Base-by-base conservation (phyloP, 2,113 vertebrate species). In the Pongo pygmaeus region DNA sequence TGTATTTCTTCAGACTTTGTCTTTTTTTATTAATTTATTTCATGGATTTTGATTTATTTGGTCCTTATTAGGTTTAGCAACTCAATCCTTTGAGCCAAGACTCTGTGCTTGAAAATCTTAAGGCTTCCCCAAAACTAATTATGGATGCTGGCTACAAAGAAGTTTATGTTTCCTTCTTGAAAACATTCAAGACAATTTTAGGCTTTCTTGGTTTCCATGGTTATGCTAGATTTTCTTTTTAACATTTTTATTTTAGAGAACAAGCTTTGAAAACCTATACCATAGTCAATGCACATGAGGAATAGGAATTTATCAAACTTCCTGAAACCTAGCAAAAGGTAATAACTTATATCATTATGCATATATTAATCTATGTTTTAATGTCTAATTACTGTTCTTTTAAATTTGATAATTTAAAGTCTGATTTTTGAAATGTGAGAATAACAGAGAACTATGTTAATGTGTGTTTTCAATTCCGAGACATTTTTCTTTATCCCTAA, bases 401-500 rank as follows among this genome's bases (percentile, higher is more conserved):
- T 55, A 69, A 46, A 83, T 79, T 94, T 67, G 48, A 81, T 64
- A 96, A 85, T 86, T 46, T 16, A 5, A 78, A 48, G 0, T 40
- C 30, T 79, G 74, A 25, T 48, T 52, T 88, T 95, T 61, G 64
- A 80, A 91, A 94, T 13, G 1, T 84, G 70, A 79, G 23, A 46
- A 64, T 27, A 40, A 69, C 1, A 93, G n/a, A 75, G 7, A 35
- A 43, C 8, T 69, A 84, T 78, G 72, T 61, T 46, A 88, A 77
- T 61, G 20, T 81, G 70, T 92, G 27, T 38, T 88, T 91, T 52
- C 23, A 69, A 64, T 74, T 96, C 77, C 84, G 18, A 92, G 30
- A 64, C 10, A 84, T 89, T 23, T 79, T 91, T 86, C 18, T 87
- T 84, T 40, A n/a, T 93, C 84, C 27, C 35, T 70, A 91, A 88